Conservation (phyloP, 2,888 invertebrate species). For the Pristionchus mayeri region DNA sequence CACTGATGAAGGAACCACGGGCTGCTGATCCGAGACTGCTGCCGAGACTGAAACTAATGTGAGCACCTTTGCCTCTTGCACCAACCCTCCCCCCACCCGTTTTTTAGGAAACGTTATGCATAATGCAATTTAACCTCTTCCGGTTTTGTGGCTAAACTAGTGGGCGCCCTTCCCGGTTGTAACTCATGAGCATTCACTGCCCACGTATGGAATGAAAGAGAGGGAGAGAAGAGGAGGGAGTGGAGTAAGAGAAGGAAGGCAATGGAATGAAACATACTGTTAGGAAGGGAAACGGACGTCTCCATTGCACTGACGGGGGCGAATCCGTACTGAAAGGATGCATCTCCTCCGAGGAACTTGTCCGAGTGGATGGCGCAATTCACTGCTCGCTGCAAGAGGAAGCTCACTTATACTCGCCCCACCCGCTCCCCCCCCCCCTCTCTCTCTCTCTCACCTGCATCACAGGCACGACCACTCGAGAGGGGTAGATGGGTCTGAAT, state of each 20-base stretch:
- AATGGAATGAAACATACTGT: background rate
- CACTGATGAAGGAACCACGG: background rate
- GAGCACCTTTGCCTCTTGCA: too few species aligned
- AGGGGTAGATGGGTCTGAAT: background rate
- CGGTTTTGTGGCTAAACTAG: too few species aligned
- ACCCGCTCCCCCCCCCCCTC: background rate
- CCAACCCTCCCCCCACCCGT: too few species aligned
- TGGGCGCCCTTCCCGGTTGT: too few species aligned
- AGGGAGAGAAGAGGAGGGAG: background rate
- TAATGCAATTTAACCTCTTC: too few species aligned
- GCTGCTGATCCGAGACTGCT: background rate
- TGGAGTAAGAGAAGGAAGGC: background rate
- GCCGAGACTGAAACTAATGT: background rate
- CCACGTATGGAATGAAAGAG: background rate
- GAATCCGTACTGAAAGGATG: conserved; percentile 5
- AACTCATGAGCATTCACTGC: too few species aligned
- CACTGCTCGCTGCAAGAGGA: background rate
- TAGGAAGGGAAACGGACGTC: background rate
- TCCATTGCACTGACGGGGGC: background rate
- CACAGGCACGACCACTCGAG: background rate
- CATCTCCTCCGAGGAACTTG: conserved; percentile 18
- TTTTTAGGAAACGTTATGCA: too few species aligned
- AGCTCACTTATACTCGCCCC: too few species aligned
- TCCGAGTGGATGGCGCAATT: background rate
- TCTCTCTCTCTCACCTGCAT: conserved; percentile 14